Evolutionary conservation across 1,140 invertebrate genomes (phyloP).

Genomic region (Theocolax elegans): DNA sequence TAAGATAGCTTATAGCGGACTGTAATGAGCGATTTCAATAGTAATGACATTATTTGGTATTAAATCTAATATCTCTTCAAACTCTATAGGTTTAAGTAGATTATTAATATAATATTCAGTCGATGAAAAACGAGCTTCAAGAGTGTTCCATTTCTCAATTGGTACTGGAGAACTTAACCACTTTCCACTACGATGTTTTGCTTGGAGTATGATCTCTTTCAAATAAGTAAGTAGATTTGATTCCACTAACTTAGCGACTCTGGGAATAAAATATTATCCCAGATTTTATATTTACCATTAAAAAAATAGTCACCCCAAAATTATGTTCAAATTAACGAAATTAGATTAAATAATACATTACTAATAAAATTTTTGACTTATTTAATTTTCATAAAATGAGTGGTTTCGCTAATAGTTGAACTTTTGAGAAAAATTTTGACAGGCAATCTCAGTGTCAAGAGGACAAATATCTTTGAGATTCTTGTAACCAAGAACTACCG

Average conservation of each 20-base stretch:
- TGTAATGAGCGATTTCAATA: conserved; percentile 88
- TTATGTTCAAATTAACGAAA: too few species aligned
- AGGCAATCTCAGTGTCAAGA: conserved; percentile 73
- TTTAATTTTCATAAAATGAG: conserved; percentile 57
- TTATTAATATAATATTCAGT: conserved; percentile 96
- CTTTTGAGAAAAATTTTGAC: conserved; percentile 76
- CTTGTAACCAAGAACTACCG: conserved; percentile 82
- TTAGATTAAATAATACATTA: too few species aligned
- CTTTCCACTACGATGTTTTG: conserved; percentile 77
- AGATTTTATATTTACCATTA: conserved; percentile 44
- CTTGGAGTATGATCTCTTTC: conserved; percentile 75
- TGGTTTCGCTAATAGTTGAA: conserved; percentile 78
- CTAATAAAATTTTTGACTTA: too few species aligned
- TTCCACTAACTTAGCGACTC: conserved; percentile 76
- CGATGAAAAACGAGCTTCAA: conserved; percentile 77
- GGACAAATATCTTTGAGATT: conserved; percentile 67
- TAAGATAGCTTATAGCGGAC: conserved; percentile 75
- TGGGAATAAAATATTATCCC: conserved; percentile 79
- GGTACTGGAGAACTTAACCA: conserved; percentile 91
- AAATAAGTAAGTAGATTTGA: conserved; percentile 79
- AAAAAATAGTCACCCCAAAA: too few species aligned
- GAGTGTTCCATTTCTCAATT: conserved; percentile 79
- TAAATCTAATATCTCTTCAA: conserved; percentile 82
- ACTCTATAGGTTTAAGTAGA: conserved; percentile 83
- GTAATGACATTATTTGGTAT: conserved; percentile 84